Evolutionary conservation across 2,888 invertebrate genomes (phyloP).

Genomic region (Campopleginae sp.): DNA sequence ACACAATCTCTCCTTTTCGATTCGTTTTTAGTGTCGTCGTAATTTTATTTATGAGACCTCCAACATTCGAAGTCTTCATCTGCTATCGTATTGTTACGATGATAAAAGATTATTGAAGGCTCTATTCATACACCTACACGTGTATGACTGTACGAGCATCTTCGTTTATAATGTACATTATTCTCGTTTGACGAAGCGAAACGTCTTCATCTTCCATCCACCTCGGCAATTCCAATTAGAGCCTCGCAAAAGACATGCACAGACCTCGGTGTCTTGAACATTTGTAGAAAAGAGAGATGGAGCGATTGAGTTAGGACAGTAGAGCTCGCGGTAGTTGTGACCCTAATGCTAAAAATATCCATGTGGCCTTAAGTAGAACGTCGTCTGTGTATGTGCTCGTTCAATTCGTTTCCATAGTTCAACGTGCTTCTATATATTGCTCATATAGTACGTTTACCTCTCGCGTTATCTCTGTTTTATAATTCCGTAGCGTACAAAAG

Average conservation of each 20-base stretch:
- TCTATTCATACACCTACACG: background rate
- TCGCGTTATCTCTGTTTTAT: background rate
- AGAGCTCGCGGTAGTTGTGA: constrained; percentile 74
- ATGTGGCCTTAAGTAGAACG: constrained; percentile 78
- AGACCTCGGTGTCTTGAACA: constrained; percentile 27
- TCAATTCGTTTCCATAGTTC: constrained; percentile 80
- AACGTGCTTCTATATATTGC: constrained; percentile 54
- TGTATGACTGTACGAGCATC: background rate
- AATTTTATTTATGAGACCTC: background rate
- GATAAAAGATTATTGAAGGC: constrained; percentile 15
- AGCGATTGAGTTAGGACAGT: constrained; percentile 66
- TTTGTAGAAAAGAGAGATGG: constrained; percentile 62
- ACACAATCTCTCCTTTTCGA: background rate
- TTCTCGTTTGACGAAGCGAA: constrained; percentile 48
- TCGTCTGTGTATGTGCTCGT: constrained; percentile 67
- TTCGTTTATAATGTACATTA: constrained; percentile 36
- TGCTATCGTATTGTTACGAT: background rate
- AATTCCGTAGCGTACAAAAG: background rate
- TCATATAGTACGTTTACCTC: constrained; percentile 18
- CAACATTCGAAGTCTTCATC: background rate
- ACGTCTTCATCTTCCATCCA: constrained; percentile 52
- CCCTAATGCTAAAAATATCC: constrained; percentile 81
- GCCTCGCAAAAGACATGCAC: constrained; percentile 40
- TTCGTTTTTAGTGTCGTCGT: background rate
- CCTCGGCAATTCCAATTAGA: constrained; percentile 59